Percentiles rank a stretch among this genome's conserved stretches.
Conservation (phyloP, 2,113 vertebrate species). For the Gadus chalcogrammus region DNA sequence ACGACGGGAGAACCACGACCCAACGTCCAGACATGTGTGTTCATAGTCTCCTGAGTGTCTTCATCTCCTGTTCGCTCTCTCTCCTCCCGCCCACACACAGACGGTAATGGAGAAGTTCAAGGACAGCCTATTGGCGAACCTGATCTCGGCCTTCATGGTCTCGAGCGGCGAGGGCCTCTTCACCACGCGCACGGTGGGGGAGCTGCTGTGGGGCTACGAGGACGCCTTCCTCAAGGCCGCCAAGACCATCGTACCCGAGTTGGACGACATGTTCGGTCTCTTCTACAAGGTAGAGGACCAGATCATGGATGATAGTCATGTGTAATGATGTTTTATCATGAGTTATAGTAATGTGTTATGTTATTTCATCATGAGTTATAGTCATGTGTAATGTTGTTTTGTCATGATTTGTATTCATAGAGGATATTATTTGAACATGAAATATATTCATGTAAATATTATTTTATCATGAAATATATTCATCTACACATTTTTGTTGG, state of each 20-base stretch:
- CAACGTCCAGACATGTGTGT: background rate
- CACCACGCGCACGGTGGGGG: constrained; percentile 69
- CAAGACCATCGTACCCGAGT: constrained; percentile 1
- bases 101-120: constrained; percentile 77
- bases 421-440: too few species aligned
- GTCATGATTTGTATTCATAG: too few species aligned
- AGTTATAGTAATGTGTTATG: too few species aligned
- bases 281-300: constrained; percentile 79
- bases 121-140: accelerated
- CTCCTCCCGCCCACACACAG: constrained; percentile 53
- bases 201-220: constrained; percentile 91
- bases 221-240: constrained; percentile 78
- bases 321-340: too few species aligned
- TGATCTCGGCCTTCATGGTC: constrained; percentile 64
- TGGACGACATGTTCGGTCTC: constrained; percentile 82
- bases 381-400: too few species aligned
- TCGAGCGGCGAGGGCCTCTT: constrained; percentile 74
- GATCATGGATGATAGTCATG: too few species aligned
- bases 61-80: background rate
- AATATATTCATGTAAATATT: too few species aligned
- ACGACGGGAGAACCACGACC: constrained; percentile 45
- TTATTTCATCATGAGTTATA: too few species aligned
- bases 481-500: too few species aligned
- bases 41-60: background rate
- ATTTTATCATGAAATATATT: too few species aligned